Conservation (phyloP, 2,113 vertebrate species). For the Gavialis gangeticus region DNA sequence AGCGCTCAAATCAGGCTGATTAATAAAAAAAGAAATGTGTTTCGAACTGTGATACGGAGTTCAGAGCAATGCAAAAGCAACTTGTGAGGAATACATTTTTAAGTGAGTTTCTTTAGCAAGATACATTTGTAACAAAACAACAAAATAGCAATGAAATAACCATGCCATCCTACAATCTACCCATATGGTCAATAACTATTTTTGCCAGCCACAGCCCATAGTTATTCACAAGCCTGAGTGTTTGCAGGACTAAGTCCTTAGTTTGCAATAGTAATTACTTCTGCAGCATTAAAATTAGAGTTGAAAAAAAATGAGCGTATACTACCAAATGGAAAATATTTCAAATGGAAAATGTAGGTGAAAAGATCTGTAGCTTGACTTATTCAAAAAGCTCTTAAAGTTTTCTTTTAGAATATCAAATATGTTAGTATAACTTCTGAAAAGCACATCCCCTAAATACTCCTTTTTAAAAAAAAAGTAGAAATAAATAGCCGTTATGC, state of each 20-base stretch:
- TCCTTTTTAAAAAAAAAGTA: constrained; percentile 47
- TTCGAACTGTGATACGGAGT: constrained; percentile 47
- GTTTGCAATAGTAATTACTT: constrained; percentile 58
- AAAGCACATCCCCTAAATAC: constrained; percentile 60
- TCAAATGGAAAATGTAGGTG: constrained; percentile 76
- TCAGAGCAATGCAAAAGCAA: constrained; percentile 53
- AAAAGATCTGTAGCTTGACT: constrained; percentile 56
- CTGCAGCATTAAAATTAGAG: constrained; percentile 62
- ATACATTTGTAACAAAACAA: constrained; percentile 2
- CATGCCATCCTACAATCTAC: neutral
- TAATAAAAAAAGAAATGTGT: neutral
- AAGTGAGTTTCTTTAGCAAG: constrained; percentile 38
- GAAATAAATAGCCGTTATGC: constrained; percentile 58
- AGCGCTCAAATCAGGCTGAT: neutral
- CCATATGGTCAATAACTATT: neutral
- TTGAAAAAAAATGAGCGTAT: constrained; percentile 75
- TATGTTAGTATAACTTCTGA: constrained; percentile 71
- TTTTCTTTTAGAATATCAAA: constrained; percentile 70
- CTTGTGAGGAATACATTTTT: constrained; percentile 15
- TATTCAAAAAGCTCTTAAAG: constrained; percentile 52
- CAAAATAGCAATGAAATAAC: constrained; percentile 41
- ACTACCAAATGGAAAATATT: constrained; percentile 76
- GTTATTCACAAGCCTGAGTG: constrained; percentile 60
- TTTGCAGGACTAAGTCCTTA: constrained; percentile 59
- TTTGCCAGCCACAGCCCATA: constrained; percentile 72